Evolutionary conservation across 53 echinoderm and acorn worm genomes (phyloP), one percentile per base, ranked within the genome.

Genomic region (Crossaster papposus): DNA sequence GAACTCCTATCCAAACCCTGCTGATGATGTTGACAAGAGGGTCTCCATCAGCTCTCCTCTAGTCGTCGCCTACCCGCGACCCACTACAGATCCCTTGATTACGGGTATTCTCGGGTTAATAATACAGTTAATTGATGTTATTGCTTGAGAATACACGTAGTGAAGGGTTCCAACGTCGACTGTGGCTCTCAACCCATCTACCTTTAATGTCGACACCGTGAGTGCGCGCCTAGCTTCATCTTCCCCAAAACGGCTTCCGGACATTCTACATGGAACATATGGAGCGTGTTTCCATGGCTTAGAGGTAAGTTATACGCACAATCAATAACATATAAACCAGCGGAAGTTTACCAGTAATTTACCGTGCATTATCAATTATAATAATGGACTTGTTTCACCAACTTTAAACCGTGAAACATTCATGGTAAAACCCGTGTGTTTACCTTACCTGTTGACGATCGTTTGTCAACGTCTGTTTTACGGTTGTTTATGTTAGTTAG

Each of bases 141-240:
- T 95, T 95, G 95, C 95, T 95, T 95, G 95, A 95, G 95, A 95
- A 95, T 95, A 95, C 95, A 95, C 95, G 95, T 95, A 95, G 90
- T 90, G 90, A 81, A 72, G 81, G 53, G 90, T 74, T 90, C 81
- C 35, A 81, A 90, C 90, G 72, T 32, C 90, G 62, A 81, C 89
- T 72, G 51, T 9, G 44, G 44, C 44, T 44, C 72, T 81, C 90
- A 44, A 78, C 50, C 78, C 28, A 44, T 20, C 70, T 26, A 11
- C 44, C 44, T 12, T 30, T n/a, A 70, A 68, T 26, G 24, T 68
- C n/a, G 24, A 68, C 68, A 68, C 68, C 1, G 68, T 68, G 68
- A 7, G 44, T 44, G 44, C 9, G 44, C 44, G 44, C 44, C 28
- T 68, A 26, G 10, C n/a, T 23, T 28, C 68, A n/a, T n/a, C n/a